phyloP scores from a whole-genome alignment of 2,888 invertebrate genomes.

The Diabrotica balteata region DNA sequence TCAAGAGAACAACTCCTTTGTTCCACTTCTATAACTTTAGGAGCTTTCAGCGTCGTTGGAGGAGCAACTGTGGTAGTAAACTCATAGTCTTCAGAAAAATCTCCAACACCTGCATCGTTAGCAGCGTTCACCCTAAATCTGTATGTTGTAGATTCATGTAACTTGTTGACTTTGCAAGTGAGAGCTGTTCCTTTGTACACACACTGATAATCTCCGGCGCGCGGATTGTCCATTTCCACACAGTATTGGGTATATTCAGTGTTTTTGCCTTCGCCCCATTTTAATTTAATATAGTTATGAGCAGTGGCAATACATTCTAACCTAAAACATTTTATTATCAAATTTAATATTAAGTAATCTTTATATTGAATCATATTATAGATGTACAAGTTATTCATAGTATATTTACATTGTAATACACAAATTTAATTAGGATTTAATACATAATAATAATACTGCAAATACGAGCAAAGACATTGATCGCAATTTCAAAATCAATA shows the following conservation, averaged over 20 bases:
- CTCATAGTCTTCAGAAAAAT: conserved; percentile 73
- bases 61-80: conserved; percentile 81
- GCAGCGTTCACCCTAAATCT: conserved; percentile 83
- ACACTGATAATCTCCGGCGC: conserved; percentile 71
- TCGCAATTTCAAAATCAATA: too few species aligned
- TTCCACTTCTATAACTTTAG: conserved; percentile 66
- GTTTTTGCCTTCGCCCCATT: conserved; percentile 81
- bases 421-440: too few species aligned
- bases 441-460: too few species aligned
- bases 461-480: too few species aligned
- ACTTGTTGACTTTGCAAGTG: conserved; percentile 81
- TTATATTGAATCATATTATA: too few species aligned
- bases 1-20: conserved; percentile 68
- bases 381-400: too few species aligned
- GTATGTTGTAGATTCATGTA: conserved; percentile 83
- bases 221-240: conserved; percentile 80
- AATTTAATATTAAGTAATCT: too few species aligned
- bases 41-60: conserved; percentile 80
- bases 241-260: conserved; percentile 79
- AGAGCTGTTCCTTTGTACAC: conserved; percentile 80
- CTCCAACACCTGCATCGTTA: conserved; percentile 85
- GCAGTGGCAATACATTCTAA: conserved; percentile 75
- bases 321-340: conserved; percentile 14
- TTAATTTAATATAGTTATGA: conserved; percentile 84
- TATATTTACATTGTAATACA: too few species aligned